These are phyloP conservation scores for Poeciliopsis presidionis DNA, from an alignment of 2,797 vertebrate genomes.

Conservation along the genomic window DNA sequence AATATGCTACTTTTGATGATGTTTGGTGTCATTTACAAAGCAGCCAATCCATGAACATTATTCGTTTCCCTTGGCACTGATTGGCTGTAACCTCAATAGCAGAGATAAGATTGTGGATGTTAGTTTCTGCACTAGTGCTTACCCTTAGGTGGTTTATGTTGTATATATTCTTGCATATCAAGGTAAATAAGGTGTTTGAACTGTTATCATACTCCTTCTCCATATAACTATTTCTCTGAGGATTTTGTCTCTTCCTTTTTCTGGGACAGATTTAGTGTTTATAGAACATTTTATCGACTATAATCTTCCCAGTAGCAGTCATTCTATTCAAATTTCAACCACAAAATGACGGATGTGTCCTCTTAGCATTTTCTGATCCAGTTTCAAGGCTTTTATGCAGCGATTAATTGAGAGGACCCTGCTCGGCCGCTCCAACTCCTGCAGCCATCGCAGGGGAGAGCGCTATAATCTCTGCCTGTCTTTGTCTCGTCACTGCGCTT, in stretches of 20 bases:
- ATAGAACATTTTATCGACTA: constrained; percentile 86
- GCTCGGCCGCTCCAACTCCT: constrained; percentile 60
- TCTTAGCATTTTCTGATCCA: constrained; percentile 31
- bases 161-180: not conserved
- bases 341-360: constrained; percentile 32
- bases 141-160: not conserved
- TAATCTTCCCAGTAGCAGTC: constrained; percentile 82
- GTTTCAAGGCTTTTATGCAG: constrained; percentile 58
- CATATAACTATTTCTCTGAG: constrained; percentile 68
- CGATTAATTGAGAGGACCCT: constrained; percentile 53
- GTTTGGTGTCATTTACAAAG: not conserved
- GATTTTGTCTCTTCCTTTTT: constrained; percentile 82
- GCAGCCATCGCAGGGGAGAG: constrained; percentile 44
- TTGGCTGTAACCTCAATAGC: not conserved
- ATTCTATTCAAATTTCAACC: constrained; percentile 43
- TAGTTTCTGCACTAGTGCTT: too few relatives aligned
- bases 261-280: constrained; percentile 79
- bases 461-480: constrained; percentile 40
- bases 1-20: not conserved
- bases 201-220: constrained; percentile 58
- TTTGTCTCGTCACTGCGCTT: constrained; percentile 21
- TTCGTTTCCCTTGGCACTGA: not conserved
- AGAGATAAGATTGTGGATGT: not conserved
- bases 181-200: not conserved
- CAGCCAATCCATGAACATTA: not conserved